Evolutionary conservation across 2,113 vertebrate genomes (phyloP).

Genomic region (Ailurus styani): DNA sequence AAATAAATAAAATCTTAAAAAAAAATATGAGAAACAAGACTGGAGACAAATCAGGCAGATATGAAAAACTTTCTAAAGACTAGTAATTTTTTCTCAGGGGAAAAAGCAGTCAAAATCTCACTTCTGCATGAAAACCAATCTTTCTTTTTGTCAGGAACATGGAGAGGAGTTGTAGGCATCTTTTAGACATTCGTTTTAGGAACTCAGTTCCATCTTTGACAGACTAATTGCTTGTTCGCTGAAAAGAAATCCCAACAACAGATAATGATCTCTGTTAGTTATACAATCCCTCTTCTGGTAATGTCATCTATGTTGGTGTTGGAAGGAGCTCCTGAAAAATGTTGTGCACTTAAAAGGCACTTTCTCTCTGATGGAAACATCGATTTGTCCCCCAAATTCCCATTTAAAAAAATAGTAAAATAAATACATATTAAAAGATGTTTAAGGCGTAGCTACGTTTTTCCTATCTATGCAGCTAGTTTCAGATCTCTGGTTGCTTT

Average conservation of each 20-base stretch:
- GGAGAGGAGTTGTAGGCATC: neutral
- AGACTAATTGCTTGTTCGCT: constrained; percentile 68
- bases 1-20: too few species aligned
- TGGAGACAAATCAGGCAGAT: neutral
- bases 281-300: constrained; percentile 64
- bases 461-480: neutral
- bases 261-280: constrained; percentile 65
- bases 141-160: constrained; percentile 53
- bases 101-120: neutral
- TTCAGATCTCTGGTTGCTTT: neutral
- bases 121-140: constrained; percentile 11
- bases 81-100: neutral
- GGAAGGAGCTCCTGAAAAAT: constrained; percentile 66
- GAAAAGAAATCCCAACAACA: constrained; percentile 61
- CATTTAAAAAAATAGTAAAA: constrained; percentile 65
- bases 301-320: constrained; percentile 41
- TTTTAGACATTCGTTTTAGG: constrained; percentile 64
- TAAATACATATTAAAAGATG: constrained; percentile 49
- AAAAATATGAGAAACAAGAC: neutral
- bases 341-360: constrained; percentile 57
- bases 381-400: constrained; percentile 28
- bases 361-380: constrained; percentile 60
- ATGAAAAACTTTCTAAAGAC: neutral
- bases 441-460: constrained; percentile 17
- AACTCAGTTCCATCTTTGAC: constrained; percentile 27